Percentiles rank a stretch among this genome's conserved stretches.
phyloP scores from a whole-genome alignment of 2,113 vertebrate genomes.

The Rhynchomys soricoides region DNA sequence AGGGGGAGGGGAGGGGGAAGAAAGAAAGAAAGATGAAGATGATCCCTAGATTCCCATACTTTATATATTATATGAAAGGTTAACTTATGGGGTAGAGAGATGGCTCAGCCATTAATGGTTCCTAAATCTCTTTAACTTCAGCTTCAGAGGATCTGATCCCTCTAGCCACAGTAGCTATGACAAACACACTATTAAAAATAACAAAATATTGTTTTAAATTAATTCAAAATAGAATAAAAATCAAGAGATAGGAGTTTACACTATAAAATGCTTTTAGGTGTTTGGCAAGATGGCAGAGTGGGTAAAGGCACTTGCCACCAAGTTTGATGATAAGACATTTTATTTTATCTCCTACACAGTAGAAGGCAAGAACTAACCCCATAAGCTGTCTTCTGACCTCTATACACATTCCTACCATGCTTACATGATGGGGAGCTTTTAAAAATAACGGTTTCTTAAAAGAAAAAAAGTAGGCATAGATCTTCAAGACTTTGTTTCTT shows the following conservation, averaged over 20 bases:
- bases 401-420: neutral
- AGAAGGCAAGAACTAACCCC: neutral
- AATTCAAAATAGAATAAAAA: constrained; percentile 28
- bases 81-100: neutral
- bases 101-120: neutral
- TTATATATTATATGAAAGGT: neutral
- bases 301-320: neutral
- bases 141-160: neutral
- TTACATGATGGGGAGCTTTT: neutral
- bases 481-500: constrained; percentile 37
- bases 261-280: neutral
- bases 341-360: neutral
- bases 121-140: neutral
- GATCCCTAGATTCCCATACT: neutral
- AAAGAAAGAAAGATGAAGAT: too few relatives aligned
- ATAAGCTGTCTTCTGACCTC: neutral
- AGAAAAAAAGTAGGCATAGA: neutral
- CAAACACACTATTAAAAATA: neutral
- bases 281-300: neutral
- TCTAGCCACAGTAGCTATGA: neutral
- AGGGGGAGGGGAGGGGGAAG: too few relatives aligned
- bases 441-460: neutral
- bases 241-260: neutral
- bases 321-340: neutral
- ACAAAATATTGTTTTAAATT: neutral